Evolutionary conservation across 2,888 invertebrate genomes (phyloP), one percentile per base, ranked within the genome.

Genomic region (Thereva unica): DNA sequence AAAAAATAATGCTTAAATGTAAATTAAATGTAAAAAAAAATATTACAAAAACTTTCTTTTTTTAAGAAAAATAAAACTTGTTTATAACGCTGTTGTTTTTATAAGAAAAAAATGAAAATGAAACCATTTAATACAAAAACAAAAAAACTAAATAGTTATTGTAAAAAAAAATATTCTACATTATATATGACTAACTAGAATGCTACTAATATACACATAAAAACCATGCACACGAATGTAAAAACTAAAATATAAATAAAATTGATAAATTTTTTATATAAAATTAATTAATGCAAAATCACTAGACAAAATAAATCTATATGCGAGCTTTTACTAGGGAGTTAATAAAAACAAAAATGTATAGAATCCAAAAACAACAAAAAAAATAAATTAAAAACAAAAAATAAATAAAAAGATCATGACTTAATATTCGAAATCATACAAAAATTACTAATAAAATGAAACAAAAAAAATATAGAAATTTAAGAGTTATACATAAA

Each of bases 21-120:
- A 59, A 40, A 37, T 7, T 59, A 59, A 59, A 35, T 59, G 59
- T 59, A 59, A 59, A 59, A 59, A 59, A 9, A 10, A 45, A 45
- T 10, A 54, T 44, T 42, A 56, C 41, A 56, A 56, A 57, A 34
- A 57, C 4, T 44, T n/a, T 34, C 2, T 23, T 23, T 23, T 23
- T 45, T 44, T 35, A 47, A 35, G 49, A 47, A 34, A 23, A 59
- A 47, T 35, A 47, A 37, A 59, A 59, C 8, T 49, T 38, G 59
- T 59, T 59, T 59, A 49, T 59, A 59, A 38, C 59, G 59, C 49
- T 59, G 59, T 59, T 59, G 59, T 59, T 59, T 47, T 59, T 59
- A 59, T 59, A 59, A 59, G 12, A 59, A 47, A 47, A 47, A 42
- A 55, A 37, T 12, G 12, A 59, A 47, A 59, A 10, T 45, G 38